Conservation (phyloP, 2,113 vertebrate species). For the Oreochromis tanganicae region DNA sequence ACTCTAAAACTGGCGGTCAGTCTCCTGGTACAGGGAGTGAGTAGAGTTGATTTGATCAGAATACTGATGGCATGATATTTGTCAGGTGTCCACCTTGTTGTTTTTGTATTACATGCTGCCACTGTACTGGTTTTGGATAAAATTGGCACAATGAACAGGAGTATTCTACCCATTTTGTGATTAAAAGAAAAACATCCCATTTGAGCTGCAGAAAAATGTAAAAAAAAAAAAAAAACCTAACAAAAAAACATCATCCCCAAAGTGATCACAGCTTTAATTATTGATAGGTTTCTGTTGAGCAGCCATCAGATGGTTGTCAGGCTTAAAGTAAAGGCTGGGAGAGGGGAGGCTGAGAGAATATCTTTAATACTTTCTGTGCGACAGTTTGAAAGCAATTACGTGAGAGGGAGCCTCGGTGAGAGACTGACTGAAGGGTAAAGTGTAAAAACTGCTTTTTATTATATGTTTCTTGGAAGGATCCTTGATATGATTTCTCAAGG, state of each 20-base stretch:
- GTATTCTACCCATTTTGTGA: background rate
- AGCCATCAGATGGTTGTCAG: constrained; percentile 37
- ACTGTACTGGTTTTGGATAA: background rate
- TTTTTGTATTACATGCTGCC: background rate
- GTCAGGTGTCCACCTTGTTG: background rate
- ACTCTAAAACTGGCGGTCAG: background rate
- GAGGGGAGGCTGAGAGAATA: background rate
- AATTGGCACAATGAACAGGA: constrained; percentile 25
- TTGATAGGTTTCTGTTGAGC: constrained; percentile 36
- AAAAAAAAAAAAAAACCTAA: background rate
- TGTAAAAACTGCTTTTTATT: background rate
- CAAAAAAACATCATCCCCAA: constrained; percentile 5
- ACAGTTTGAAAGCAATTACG: constrained; percentile 50
- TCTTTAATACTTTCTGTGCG: constrained; percentile 13
- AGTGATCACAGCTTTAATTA: constrained; percentile 46
- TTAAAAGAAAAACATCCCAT: background rate
- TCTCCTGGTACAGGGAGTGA: background rate
- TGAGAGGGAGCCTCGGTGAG: background rate
- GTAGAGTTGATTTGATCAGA: constrained; percentile 25
- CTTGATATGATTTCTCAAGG: background rate
- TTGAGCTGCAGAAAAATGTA: background rate
- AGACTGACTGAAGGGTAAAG: background rate
- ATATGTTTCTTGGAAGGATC: background rate
- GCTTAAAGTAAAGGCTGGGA: constrained; percentile 13
- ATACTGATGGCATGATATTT: background rate